These are phyloP conservation scores for Cremastinae sp. DNA, from an alignment of 2,888 invertebrate genomes.

Conservation along the genomic window DNA sequence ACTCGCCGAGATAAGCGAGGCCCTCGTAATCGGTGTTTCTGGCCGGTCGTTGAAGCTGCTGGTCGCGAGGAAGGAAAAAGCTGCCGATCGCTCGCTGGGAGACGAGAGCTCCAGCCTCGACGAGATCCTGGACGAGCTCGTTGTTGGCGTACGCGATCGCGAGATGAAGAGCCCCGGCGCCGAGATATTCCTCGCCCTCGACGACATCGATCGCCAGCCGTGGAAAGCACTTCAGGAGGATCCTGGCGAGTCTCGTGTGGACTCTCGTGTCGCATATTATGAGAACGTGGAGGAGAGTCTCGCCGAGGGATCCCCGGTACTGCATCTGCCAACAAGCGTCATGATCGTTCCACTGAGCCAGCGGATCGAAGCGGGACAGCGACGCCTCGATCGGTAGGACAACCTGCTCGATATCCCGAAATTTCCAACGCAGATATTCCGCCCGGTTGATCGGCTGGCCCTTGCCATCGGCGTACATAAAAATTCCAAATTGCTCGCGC, in stretches of 20 bases:
- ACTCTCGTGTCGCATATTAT: slow-evolving; percentile 96
- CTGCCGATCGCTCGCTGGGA: slow-evolving; percentile 96
- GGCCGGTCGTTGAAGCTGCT: slow-evolving; percentile 89
- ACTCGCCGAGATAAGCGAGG: slow-evolving; percentile 97
- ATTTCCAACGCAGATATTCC: slow-evolving; percentile 95
- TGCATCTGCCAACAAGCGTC: slow-evolving; percentile 99
- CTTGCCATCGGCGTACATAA: slow-evolving; percentile 93
- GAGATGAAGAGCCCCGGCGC: slow-evolving; percentile 96
- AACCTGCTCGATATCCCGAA: slow-evolving; percentile 89
- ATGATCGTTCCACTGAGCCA: slow-evolving; percentile 94
- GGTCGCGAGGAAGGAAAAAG: slow-evolving; percentile 97
- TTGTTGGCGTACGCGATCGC: slow-evolving; percentile 98
- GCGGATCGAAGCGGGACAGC: slow-evolving; percentile 91
- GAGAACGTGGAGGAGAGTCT: slow-evolving; percentile 95
- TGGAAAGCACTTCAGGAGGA: slow-evolving; percentile 94
- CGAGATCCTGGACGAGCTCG: slow-evolving; percentile 95
- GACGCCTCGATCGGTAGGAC: slow-evolving; percentile 94
- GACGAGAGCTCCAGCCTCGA: slow-evolving; percentile 95
- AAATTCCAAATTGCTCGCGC: slow-evolving; percentile 91
- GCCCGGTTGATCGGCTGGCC: slow-evolving; percentile 93
- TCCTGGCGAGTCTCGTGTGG: slow-evolving; percentile 92
- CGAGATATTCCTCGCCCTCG: slow-evolving; percentile 98
- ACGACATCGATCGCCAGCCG: slow-evolving; percentile 93
- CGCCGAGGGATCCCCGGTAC: slow-evolving; percentile 96
- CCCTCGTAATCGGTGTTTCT: slow-evolving; percentile 97